Percentiles rank a stretch among this genome's conserved stretches.
Conservation (phyloP, 2,113 vertebrate species). For the Pomatostomus ruficeps region DNA sequence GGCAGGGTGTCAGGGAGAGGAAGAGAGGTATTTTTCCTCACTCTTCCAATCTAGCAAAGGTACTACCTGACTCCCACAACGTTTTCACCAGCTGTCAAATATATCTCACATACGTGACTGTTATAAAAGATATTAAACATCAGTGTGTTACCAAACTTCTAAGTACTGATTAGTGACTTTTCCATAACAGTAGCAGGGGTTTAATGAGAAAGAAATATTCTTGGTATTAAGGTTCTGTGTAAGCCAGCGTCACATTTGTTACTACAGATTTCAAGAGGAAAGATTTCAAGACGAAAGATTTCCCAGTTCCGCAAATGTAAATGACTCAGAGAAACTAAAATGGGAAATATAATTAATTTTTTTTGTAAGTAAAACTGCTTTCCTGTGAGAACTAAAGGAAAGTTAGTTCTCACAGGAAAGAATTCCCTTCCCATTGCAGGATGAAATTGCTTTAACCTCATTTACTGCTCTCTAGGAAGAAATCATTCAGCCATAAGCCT, state of each 20-base stretch:
- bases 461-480: slow-evolving; percentile 69
- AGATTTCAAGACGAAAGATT: background rate
- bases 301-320: background rate
- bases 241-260: background rate
- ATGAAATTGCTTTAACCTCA: slow-evolving; percentile 66
- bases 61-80: background rate
- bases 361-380: background rate
- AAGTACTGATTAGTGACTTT: background rate
- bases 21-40: background rate
- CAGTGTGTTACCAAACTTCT: background rate
- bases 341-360: background rate
- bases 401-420: too few species aligned
- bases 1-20: background rate
- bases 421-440: background rate
- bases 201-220: background rate
- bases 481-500: slow-evolving; percentile 54
- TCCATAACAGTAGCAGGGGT: background rate
- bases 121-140: background rate
- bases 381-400: background rate
- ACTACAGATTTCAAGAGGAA: background rate
- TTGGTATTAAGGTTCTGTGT: background rate
- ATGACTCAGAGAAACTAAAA: background rate
- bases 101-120: background rate
- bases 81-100: slow-evolving; percentile 29
- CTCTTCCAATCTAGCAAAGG: background rate